phyloP scores from a whole-genome alignment of 2,888 invertebrate species.

The Lycophotia porphyrea region DNA sequence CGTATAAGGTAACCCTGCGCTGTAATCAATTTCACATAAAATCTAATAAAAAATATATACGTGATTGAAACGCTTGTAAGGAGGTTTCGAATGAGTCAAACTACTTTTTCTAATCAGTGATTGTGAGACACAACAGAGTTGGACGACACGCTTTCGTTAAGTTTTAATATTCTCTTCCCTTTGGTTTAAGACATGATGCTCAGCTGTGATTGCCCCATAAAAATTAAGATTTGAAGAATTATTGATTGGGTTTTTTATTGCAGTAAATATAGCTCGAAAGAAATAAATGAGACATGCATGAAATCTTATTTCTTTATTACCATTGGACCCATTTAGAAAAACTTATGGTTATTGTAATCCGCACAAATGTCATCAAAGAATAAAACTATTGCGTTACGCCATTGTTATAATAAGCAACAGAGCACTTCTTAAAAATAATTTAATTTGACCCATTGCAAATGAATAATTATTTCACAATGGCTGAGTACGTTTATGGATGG shows the following conservation, averaged over 20 bases:
- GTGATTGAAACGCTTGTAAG: conserved; percentile 36
- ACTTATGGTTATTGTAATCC: not conserved
- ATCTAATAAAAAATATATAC: conserved; percentile 42
- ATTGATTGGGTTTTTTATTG: conserved; percentile 17
- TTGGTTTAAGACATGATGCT: conserved; percentile 8
- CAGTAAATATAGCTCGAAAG: not conserved
- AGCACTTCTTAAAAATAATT: conserved; percentile 16
- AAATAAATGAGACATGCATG: conserved; percentile 15
- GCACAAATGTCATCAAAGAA: not conserved
- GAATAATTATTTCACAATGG: conserved; percentile 38
- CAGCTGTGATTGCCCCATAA: conserved; percentile 29
- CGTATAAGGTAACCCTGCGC: conserved; percentile 48
- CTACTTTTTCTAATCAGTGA: conserved; percentile 33
- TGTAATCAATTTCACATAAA: conserved; percentile 59
- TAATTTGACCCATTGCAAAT: conserved; percentile 24
- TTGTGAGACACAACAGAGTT: conserved; percentile 28
- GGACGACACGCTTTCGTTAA: conserved; percentile 25
- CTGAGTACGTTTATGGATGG: conserved; percentile 28
- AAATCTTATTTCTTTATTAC: not conserved
- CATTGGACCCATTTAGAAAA: not conserved
- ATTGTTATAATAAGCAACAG: not conserved
- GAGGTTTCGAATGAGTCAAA: conserved; percentile 32
- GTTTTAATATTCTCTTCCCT: conserved; percentile 15
- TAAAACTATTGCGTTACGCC: not conserved
- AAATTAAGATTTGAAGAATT: conserved; percentile 18